Conservation (phyloP, 1,140 invertebrate genomes). For the Helicoverpa armigera region DNA sequence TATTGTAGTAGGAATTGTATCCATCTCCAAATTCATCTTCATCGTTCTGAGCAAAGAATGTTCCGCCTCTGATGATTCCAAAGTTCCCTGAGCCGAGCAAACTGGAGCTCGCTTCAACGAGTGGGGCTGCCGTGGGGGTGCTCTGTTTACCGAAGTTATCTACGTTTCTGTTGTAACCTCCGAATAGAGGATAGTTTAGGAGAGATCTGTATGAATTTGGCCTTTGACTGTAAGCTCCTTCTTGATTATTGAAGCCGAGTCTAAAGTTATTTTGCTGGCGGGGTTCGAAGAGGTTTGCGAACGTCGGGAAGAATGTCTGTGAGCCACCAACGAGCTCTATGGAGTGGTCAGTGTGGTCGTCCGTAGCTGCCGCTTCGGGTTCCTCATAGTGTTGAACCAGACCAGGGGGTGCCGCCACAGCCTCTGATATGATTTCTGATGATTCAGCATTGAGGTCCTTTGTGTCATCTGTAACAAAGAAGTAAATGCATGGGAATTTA, state of each 20-base stretch:
- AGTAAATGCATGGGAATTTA: conserved; percentile 24
- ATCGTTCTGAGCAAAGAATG: conserved; percentile 90
- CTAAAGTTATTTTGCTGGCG: conserved; percentile 78
- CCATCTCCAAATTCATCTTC: conserved; percentile 81
- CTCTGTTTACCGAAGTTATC: conserved; percentile 78
- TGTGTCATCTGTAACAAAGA: conserved; percentile 76
- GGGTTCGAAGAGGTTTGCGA: conserved; percentile 84
- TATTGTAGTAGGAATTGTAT: conserved; percentile 89
- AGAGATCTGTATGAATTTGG: conserved; percentile 83
- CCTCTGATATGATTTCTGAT: conserved; percentile 81
- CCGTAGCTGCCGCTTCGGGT: conserved; percentile 61
- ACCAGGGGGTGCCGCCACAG: conserved; percentile 70
- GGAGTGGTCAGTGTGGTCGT: conserved; percentile 76
- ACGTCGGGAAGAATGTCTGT: conserved; percentile 84
- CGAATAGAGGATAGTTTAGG: conserved; percentile 83
- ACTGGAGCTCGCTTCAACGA: conserved; percentile 77
- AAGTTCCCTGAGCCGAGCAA: conserved; percentile 95
- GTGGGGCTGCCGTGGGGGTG: conserved; percentile 73
- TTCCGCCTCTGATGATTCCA: conserved; percentile 94
- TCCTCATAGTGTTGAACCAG: conserved; percentile 55
- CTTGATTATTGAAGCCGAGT: conserved; percentile 79
- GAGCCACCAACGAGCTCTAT: conserved; percentile 81
- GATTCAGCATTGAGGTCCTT: conserved; percentile 79
- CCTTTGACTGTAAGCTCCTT: conserved; percentile 84
- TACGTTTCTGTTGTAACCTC: conserved; percentile 72